phyloP scores from a whole-genome alignment of 2,113 vertebrate genomes.

The Narcine bancroftii region DNA sequence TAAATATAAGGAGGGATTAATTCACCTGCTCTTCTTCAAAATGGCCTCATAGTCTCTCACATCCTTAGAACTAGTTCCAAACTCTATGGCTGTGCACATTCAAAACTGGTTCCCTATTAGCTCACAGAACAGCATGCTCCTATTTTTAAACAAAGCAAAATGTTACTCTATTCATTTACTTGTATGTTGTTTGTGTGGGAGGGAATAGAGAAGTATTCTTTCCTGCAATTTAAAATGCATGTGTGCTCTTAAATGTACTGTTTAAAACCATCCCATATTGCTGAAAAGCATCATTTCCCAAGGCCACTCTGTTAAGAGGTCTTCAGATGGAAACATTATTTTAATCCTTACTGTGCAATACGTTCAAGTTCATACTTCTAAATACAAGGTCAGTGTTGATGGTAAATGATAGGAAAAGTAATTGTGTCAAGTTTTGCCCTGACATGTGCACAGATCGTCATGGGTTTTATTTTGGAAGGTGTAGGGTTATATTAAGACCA shows the following conservation, averaged over 20 bases:
- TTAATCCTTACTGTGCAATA: background rate
- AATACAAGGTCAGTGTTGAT: constrained; percentile 9
- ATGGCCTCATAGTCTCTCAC: no score
- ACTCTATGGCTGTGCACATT: no score
- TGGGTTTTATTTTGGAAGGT: background rate
- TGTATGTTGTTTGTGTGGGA: background rate
- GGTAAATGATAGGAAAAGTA: background rate
- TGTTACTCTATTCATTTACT: background rate
- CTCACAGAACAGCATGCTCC: background rate
- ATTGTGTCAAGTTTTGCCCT: background rate
- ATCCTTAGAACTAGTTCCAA: no score
- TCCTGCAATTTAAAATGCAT: no score
- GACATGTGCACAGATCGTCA: background rate
- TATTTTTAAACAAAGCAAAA: background rate
- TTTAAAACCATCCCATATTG: background rate
- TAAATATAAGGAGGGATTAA: no score
- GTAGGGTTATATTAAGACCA: background rate
- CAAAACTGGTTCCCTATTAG: background rate
- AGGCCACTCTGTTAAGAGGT: background rate
- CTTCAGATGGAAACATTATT: background rate
- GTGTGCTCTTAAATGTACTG: background rate
- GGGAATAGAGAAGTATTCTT: no score
- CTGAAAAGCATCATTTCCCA: background rate
- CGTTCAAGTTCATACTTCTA: background rate
- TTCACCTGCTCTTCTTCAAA: no score